Percentiles rank a stretch among this genome's conserved stretches.
Evolutionary conservation across 2,888 invertebrate species (phyloP).

Genomic region (Xylophagus ater): DNA sequence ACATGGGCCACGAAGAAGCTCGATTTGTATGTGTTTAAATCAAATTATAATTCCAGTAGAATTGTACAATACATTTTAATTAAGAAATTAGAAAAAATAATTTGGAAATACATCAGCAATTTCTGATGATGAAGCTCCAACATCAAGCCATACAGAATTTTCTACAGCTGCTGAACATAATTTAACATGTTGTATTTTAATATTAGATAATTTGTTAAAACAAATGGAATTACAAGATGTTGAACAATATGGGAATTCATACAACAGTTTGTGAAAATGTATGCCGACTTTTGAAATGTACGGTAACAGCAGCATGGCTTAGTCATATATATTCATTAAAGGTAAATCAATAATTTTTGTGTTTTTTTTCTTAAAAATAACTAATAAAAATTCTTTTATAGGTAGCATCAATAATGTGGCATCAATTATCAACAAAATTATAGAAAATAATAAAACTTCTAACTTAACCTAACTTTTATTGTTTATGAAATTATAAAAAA

Average conservation of each 20-base stretch:
- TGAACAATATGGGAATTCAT: conserved; percentile 64
- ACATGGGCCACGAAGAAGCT: conserved; percentile 40
- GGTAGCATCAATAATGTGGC: conserved; percentile 88
- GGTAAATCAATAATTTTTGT: conserved; percentile 21
- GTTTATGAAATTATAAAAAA: too few relatives aligned
- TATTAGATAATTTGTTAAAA: conserved; percentile 89
- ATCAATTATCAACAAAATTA: conserved; percentile 76
- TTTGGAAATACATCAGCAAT: conserved; percentile 54
- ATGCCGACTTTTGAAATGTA: conserved; percentile 59
- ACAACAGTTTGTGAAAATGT: conserved; percentile 64
- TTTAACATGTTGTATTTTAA: conserved; percentile 89
- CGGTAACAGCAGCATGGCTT: conserved; percentile 63
- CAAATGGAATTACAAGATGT: conserved; percentile 86
- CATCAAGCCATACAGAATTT: conserved; percentile 52
- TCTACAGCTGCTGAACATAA: conserved; percentile 63
- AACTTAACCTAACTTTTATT: too few relatives aligned
- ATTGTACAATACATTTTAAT: too few relatives aligned
- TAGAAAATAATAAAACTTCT: too few relatives aligned
- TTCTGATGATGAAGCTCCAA: conserved; percentile 55
- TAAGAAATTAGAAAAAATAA: too few relatives aligned
- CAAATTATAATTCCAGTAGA: too few relatives aligned
- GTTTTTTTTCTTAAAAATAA: not conserved
- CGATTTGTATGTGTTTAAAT: conserved; percentile 48
- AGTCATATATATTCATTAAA: conserved; percentile 48
- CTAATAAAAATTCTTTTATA: not conserved